Conservation (phyloP, 2,888 invertebrate genomes). For the Pachydiplax longipennis region DNA sequence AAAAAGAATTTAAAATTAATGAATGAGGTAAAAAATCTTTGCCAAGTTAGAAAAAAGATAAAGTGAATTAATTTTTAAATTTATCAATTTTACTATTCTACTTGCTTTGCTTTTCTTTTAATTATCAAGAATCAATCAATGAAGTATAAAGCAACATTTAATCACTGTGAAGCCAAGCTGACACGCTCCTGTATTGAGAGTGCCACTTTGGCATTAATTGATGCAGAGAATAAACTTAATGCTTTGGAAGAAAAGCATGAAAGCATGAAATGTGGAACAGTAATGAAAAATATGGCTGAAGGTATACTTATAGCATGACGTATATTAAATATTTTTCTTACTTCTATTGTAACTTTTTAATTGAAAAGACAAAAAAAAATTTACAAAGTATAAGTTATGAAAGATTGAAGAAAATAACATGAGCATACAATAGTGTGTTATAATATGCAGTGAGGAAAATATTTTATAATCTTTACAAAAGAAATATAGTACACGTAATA, state of each 20-base stretch:
- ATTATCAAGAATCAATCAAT: neutral
- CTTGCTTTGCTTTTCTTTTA: neutral
- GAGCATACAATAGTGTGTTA: no score
- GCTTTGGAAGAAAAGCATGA: slow-evolving; percentile 73
- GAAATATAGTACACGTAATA: no score
- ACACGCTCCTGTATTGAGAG: slow-evolving; percentile 59
- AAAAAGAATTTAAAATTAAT: neutral
- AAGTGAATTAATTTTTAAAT: no score
- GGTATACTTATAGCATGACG: slow-evolving; percentile 56
- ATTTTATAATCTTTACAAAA: no score
- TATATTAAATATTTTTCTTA: no score
- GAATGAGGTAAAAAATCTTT: neutral
- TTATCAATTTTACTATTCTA: neutral
- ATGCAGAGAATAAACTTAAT: slow-evolving; percentile 69
- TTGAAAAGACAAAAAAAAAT: no score
- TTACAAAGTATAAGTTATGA: no score
- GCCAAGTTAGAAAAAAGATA: neutral
- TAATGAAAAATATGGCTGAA: slow-evolving; percentile 67
- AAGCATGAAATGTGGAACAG: slow-evolving; percentile 79
- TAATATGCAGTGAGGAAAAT: no score
- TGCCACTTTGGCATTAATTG: slow-evolving; percentile 65
- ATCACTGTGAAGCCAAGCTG: slow-evolving; percentile 51
- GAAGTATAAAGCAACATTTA: slow-evolving; percentile 47
- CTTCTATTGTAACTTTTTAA: no score
- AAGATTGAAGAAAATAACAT: no score